Conservation (phyloP, 2,113 vertebrate genomes). For the Varanus salvator region DNA sequence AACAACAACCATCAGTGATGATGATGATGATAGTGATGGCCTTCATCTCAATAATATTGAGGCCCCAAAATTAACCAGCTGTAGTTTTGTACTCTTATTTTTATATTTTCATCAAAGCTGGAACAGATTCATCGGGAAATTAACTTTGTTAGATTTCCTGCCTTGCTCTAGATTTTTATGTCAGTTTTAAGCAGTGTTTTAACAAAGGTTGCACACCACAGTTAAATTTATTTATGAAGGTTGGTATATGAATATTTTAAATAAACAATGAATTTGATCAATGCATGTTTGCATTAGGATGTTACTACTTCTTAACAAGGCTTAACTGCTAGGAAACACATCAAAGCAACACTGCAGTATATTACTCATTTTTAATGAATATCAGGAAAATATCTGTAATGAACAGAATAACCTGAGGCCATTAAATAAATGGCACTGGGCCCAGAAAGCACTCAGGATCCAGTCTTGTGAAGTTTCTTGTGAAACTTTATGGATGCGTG, state of each 20-base stretch:
- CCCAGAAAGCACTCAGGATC: slow-evolving; percentile 54
- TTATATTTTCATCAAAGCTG: neutral
- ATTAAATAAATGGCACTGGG: slow-evolving; percentile 11
- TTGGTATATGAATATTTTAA: too few relatives aligned
- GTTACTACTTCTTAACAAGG: neutral
- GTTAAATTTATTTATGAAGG: too few relatives aligned
- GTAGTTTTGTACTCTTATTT: neutral
- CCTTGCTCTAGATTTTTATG: too few relatives aligned
- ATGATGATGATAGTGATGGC: neutral
- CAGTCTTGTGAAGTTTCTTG: slow-evolving; percentile 29
- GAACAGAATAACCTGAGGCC: neutral
- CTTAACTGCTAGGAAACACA: slow-evolving; percentile 9
- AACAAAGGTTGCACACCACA: too few relatives aligned
- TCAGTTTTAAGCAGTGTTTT: too few relatives aligned
- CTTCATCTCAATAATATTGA: too few relatives aligned
- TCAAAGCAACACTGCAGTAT: slow-evolving; percentile 32
- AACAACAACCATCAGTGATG: neutral
- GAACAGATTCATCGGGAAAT: neutral
- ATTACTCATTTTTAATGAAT: slow-evolving; percentile 23
- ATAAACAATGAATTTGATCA: too few relatives aligned
- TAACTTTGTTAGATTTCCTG: too few relatives aligned
- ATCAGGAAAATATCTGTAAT: slow-evolving; percentile 29
- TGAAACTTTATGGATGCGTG: neutral
- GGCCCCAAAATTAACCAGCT: neutral
- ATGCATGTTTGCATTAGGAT: neutral